Conservation (phyloP, 2,888 invertebrate genomes). For the Sceliomorpha sp. region DNA sequence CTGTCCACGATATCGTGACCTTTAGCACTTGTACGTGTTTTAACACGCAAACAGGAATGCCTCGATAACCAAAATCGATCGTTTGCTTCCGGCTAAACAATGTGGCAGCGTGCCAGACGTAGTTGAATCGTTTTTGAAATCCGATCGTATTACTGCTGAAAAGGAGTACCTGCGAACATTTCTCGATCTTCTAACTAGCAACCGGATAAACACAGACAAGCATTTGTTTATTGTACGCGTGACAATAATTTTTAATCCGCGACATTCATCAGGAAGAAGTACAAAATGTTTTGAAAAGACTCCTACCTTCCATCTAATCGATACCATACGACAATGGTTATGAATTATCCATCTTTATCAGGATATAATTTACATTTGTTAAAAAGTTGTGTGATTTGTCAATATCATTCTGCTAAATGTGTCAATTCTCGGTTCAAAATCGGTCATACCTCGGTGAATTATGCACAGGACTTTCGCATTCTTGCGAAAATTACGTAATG, state of each 20-base stretch:
- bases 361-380: no score
- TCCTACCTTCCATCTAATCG: no score
- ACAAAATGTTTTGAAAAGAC: no score
- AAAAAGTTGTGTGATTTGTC: no score
- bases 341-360: no score
- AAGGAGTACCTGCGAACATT: constrained; percentile 32
- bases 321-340: no score
- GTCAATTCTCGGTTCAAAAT: no score
- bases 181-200: constrained; percentile 29
- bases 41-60: constrained; percentile 18
- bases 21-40: constrained; percentile 19
- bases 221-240: constrained; percentile 24
- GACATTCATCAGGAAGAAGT: constrained; percentile 11
- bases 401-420: no score
- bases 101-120: constrained; percentile 49
- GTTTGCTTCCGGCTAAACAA: constrained; percentile 55
- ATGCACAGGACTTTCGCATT: no score
- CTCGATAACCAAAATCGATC: constrained; percentile 39
- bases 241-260: constrained; percentile 22
- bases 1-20: constrained; percentile 6
- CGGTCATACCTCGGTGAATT: no score
- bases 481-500: no score
- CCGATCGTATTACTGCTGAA: constrained; percentile 23
- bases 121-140: constrained; percentile 36
- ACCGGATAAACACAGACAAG: constrained; percentile 12